Evolutionary conservation across 2,888 invertebrate genomes (phyloP), one percentile per base, ranked within the genome.

Genomic region (Noctua comes): DNA sequence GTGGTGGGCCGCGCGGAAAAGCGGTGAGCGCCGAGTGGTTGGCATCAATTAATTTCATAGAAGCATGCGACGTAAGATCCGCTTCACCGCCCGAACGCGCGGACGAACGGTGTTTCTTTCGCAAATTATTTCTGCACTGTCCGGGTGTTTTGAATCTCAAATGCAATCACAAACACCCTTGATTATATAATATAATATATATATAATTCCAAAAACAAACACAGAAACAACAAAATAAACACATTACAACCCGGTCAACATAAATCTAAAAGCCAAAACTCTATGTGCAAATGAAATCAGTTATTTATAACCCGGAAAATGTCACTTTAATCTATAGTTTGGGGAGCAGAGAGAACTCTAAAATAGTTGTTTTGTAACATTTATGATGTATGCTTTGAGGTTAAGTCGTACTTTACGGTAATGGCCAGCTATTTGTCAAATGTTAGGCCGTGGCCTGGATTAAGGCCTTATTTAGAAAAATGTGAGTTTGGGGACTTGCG

Each of bases 241-340:
- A 62, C 40, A 65, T 40, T 54, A 73, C 18, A 69, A 46, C 54
- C 48, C 36, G 24, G 11, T 18, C 24, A 11, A 40, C 83, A 82
- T 83, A 80, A 81, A 87, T 85, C 77, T 48, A 11, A 75, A 79
- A 78, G 46, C 77, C 21, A 18, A 77, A 85, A 83, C 80, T 64
- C 73, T 70, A 80, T 78, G 76, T 70, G 66, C 68, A 72, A 83
- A 83, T 77, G 81, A 79, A 83, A 88, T 86, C 57, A 70, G 79
- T 87, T 88, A 90, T 88, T 87, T 85, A 87, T 85, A 85, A 77
- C 86, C 48, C 68, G 72, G 82, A 69, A 88, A 88, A 88, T 79
- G 83, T 74, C 83, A 76, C 69, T 84, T 86, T 87, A 90, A 84
- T 86, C 82, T 79, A 87, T 78, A 82, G 86, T 90, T 90, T 78